Base-by-base conservation (phyloP, 1,140 invertebrate species). In the Venturia canescens region DNA sequence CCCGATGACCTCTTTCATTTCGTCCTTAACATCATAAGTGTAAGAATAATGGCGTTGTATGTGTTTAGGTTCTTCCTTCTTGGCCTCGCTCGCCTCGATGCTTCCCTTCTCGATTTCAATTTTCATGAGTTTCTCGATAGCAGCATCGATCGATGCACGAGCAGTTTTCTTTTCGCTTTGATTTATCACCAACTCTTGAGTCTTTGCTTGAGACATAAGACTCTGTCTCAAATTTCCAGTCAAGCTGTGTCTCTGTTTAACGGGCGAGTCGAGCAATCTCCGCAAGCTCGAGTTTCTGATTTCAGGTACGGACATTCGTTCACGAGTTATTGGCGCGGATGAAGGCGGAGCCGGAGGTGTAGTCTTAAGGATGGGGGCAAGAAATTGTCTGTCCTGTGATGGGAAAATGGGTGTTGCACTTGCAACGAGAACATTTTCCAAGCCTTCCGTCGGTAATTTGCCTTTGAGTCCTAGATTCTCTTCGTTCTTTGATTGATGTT, bases 251-350 rank as follows among this genome's bases (percentile, higher is more conserved):
- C 90, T 84, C 38, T 91, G 90, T 71, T 89, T 89, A 0, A 75
- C 71, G 11, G 90, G 90, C 3, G 90, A 88, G 82, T 91, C 90
- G 7, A 91, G 82, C 13, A 91, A 44, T n/a, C 90, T 82, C 5
- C 90, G 72, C 5, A 91, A 72, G 77, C 90, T 91, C 3, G 90
- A 89, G 26, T 89, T 91, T 21, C 90, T 83, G 23, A 91, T 91
- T 76, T 91, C 90, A 0, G 90, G 90, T 0, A 91, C 90, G 0
- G 90, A 91, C 87, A 91, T 88, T 23, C 90, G 85, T 76, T 91
- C 89, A 7, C 90, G 78, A 2, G 77, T 82, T 5, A 21, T 71
- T 34, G 29, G 67, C 16, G 53, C 3, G n/a, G 18, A n/a, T 31
- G 53, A 15, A 60, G 31, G 34, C 18, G 34, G 38, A 60, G 31